These are phyloP conservation scores for Porites lobata DNA, from an alignment of 92 coral and sea anemone genomes.

Conservation along the genomic window DNA sequence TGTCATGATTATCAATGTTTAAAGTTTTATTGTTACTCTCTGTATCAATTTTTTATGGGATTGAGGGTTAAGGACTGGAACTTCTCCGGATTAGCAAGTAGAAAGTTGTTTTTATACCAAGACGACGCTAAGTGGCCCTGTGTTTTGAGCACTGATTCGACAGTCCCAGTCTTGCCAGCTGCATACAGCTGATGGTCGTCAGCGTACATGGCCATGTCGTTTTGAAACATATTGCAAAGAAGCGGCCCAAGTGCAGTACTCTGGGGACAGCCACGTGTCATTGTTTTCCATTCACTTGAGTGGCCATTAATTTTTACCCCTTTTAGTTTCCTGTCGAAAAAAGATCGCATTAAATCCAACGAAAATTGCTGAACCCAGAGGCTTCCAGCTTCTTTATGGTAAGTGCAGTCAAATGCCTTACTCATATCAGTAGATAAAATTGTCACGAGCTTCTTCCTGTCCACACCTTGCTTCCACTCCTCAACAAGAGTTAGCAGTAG, in stretches of 20 bases:
- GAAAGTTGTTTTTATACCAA: too few relatives aligned
- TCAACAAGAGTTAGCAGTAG: constrained; percentile 58
- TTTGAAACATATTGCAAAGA: too few relatives aligned
- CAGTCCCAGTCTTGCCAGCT: too few relatives aligned
- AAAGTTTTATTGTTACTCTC: too few relatives aligned
- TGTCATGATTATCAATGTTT: too few relatives aligned
- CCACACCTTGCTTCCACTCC: constrained; percentile 56
- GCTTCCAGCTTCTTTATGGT: constrained; percentile 49
- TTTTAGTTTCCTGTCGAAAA: constrained; percentile 35
- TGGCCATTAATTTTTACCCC: constrained; percentile 41
- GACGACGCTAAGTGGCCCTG: too few relatives aligned
- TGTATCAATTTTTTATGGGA: too few relatives aligned
- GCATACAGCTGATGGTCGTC: too few relatives aligned
- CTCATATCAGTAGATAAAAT: constrained; percentile 63
- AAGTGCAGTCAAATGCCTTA: constrained; percentile 63
- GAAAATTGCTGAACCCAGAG: constrained; percentile 41
- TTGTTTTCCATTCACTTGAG: constrained; percentile 44
- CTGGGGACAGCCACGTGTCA: constrained; percentile 55
- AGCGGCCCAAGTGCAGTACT: background rate
- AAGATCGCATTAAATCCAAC: constrained; percentile 47
- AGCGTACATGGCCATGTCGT: too few relatives aligned
- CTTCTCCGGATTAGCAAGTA: too few relatives aligned
- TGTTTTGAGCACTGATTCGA: too few relatives aligned
- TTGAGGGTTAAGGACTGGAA: too few relatives aligned
- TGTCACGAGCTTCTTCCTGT: constrained; percentile 56